phyloP scores from a whole-genome alignment of 2,113 vertebrate genomes.

The Dipodomys stephensi region DNA sequence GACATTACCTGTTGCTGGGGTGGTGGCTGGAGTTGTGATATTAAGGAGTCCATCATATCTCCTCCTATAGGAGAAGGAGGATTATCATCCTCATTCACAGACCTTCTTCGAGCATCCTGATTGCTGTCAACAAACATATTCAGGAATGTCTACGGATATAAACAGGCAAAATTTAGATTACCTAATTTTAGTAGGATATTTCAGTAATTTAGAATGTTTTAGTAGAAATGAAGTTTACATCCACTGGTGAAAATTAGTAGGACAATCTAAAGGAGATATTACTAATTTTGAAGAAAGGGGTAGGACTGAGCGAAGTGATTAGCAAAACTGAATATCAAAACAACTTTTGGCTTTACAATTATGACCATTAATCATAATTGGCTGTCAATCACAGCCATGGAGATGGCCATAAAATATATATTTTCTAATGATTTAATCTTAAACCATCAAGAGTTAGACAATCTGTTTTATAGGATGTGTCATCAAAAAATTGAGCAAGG shows the following conservation, averaged over 20 bases:
- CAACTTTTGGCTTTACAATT: not conserved
- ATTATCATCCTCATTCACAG: conserved; percentile 98
- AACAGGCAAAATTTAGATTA: conserved; percentile 61
- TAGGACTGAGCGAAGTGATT: not conserved
- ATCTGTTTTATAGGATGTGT: not conserved
- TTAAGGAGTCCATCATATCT: conserved; percentile 96
- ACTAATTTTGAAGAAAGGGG: not conserved
- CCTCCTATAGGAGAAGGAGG: conserved; percentile 97
- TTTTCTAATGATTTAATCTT: conserved; percentile 24
- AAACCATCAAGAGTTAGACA: not conserved
- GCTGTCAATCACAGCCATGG: too few species aligned
- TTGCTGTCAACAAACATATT: conserved; percentile 99
- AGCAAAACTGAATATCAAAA: conserved; percentile 11
- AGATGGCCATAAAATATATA: not conserved
- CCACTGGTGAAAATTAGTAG: conserved; percentile 52
- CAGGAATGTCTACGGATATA: conserved; percentile 93
- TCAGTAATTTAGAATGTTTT: conserved; percentile 29
- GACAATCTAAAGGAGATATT: conserved; percentile 20
- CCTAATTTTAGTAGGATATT: conserved; percentile 27
- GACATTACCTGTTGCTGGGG: conserved; percentile 89
- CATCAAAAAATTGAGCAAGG: conserved; percentile 41
- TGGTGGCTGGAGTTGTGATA: conserved; percentile 93
- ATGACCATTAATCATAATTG: too few species aligned
- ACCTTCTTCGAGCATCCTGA: conserved; percentile 96
- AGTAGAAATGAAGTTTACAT: not conserved